Conservation (phyloP, 2,888 invertebrate genomes). For the Oscheius myriophilus region DNA sequence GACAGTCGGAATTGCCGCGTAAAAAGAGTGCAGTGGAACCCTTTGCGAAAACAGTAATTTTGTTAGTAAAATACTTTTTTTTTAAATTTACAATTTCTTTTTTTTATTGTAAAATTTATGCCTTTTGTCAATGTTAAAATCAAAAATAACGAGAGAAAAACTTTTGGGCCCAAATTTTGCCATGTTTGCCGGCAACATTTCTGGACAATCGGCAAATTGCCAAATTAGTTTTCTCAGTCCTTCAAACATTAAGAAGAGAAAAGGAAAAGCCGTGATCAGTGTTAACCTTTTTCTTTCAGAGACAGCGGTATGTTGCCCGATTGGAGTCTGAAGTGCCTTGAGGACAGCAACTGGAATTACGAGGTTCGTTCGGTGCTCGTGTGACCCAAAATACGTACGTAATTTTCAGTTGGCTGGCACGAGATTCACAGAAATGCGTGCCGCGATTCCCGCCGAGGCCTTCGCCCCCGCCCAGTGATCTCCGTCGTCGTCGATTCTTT, state of each 20-base stretch:
- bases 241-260: too few relatives aligned
- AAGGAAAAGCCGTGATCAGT: background rate
- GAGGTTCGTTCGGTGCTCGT: conserved; percentile 49
- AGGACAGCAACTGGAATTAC: conserved; percentile 61
- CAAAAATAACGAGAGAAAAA: too few relatives aligned
- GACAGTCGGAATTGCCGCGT: too few relatives aligned
- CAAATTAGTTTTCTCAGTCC: too few relatives aligned
- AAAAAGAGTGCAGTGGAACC: too few relatives aligned
- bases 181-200: too few relatives aligned
- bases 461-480: conserved; percentile 10
- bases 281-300: conserved; percentile 10
- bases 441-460: conserved; percentile 21
- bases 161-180: too few relatives aligned
- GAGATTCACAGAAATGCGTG: conserved; percentile 13
- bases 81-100: background rate
- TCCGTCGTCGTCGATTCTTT: conserved; percentile 4
- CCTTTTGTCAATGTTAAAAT: too few relatives aligned
- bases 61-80: too few relatives aligned
- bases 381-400: background rate
- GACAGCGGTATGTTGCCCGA: conserved; percentile 60
- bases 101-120: background rate
- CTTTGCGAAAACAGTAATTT: too few relatives aligned
- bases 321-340: conserved; percentile 63
- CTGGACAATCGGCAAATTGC: too few relatives aligned
- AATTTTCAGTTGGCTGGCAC: conserved; percentile 24